phyloP scores from a whole-genome alignment of 2,113 vertebrate genomes.

The Gallinago jamesoni region DNA sequence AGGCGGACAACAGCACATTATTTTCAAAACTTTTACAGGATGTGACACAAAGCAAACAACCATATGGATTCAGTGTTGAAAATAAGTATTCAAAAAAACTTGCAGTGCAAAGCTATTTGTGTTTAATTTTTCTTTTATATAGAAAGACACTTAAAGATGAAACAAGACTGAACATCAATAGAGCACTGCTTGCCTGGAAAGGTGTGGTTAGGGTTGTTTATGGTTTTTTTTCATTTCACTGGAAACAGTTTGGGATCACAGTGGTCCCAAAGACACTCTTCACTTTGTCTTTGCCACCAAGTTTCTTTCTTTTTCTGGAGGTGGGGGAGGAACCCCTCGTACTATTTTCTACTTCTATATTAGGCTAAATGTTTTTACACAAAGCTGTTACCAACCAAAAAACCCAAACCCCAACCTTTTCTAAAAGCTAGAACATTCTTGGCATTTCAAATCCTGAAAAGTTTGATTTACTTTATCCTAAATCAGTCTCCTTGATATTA shows the following conservation, averaged over 20 bases:
- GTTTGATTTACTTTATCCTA: constrained; percentile 28
- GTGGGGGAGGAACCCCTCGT: not conserved
- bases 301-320: not conserved
- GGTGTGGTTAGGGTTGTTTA: no score
- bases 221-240: not conserved
- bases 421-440: not conserved
- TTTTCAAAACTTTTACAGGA: not conserved
- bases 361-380: not conserved
- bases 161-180: fast-evolving
- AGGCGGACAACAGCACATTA: not conserved
- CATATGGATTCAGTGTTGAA: not conserved
- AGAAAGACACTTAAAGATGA: not conserved
- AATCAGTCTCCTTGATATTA: constrained; percentile 32
- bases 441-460: not conserved
- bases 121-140: not conserved
- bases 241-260: not conserved
- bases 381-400: not conserved
- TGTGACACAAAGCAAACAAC: fast-evolving
- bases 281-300: not conserved
- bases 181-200: not conserved
- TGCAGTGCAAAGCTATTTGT: not conserved
- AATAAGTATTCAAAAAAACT: not conserved
- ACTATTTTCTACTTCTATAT: not conserved
- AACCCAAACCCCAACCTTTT: not conserved
- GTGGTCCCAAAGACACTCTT: not conserved